Conservation (phyloP, 2,888 invertebrate species). For the Phlogophora meticulosa region DNA sequence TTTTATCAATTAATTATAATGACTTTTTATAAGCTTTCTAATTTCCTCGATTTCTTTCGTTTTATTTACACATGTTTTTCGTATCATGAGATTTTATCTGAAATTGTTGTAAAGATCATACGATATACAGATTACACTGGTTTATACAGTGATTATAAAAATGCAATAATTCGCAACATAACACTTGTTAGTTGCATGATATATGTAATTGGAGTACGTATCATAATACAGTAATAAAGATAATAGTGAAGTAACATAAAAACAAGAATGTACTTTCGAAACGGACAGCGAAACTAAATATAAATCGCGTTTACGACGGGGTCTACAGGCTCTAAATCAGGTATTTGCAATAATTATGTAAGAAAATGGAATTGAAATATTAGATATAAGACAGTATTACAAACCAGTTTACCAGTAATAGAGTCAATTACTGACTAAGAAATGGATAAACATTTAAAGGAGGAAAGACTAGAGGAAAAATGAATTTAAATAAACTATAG, state of each 20-base stretch:
- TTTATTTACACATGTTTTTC: constrained; percentile 7
- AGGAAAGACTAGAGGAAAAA: background rate
- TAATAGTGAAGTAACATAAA: constrained; percentile 46
- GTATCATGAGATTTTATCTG: constrained; percentile 8
- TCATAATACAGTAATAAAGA: constrained; percentile 46
- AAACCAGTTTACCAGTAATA: constrained; percentile 2
- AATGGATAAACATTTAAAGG: constrained; percentile 5
- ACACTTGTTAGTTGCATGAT: constrained; percentile 46
- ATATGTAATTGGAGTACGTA: constrained; percentile 52
- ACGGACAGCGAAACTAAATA: constrained; percentile 28
- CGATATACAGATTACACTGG: constrained; percentile 29
- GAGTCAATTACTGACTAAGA: background rate
- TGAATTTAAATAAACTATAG: background rate
- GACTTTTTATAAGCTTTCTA: background rate
- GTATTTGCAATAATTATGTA: constrained; percentile 28
- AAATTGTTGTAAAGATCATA: constrained; percentile 22
- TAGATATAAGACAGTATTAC: constrained; percentile 1
- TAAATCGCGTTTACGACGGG: constrained; percentile 10
- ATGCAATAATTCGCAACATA: constrained; percentile 46
- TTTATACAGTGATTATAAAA: constrained; percentile 46
- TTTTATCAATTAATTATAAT: constrained; percentile 16
- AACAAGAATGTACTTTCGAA: constrained; percentile 49
- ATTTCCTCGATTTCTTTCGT: background rate
- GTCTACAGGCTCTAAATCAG: constrained; percentile 10
- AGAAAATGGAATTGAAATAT: constrained; percentile 19